These are phyloP conservation scores for Polypterus senegalus DNA, from an alignment of 2,113 vertebrate species.

Conservation along the genomic window DNA sequence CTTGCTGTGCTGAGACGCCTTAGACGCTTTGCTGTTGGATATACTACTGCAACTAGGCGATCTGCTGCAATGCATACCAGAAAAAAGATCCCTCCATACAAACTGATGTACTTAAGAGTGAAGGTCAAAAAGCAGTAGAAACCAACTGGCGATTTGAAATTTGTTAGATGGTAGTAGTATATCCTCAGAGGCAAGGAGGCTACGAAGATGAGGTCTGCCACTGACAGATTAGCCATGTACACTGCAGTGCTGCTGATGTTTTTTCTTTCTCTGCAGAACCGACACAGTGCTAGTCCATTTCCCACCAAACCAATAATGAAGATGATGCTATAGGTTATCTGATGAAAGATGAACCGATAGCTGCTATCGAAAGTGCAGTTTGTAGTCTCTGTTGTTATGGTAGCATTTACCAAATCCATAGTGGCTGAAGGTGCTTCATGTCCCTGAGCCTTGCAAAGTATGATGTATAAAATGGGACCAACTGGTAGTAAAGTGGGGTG, in stretches of 20 bases:
- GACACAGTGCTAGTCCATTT: constrained; percentile 35
- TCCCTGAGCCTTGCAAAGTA: not conserved
- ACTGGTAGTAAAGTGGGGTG: too few species aligned
- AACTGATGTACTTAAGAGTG: constrained; percentile 48
- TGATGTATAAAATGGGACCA: not conserved
- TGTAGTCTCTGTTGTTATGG: not conserved
- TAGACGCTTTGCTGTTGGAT: constrained; percentile 23
- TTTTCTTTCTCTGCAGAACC: constrained; percentile 27
- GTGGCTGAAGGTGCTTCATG: too few species aligned
- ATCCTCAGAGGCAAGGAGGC: constrained; percentile 46
- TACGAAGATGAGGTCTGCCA: constrained; percentile 42
- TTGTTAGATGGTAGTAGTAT: constrained; percentile 40
- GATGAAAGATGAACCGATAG: constrained; percentile 46
- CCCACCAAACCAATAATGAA: constrained; percentile 41
- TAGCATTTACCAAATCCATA: constrained; percentile 39
- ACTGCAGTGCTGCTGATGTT: constrained; percentile 35
- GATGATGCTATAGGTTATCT: constrained; percentile 48
- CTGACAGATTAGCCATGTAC: constrained; percentile 43
- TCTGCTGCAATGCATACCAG: constrained; percentile 49
- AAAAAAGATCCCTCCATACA: constrained; percentile 55
- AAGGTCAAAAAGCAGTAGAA: constrained; percentile 44
- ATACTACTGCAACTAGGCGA: constrained; percentile 46
- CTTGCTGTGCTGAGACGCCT: constrained; percentile 26
- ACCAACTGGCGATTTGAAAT: constrained; percentile 27
- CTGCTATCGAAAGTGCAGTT: constrained; percentile 46